phyloP scores from a whole-genome alignment of 2,888 invertebrate species.

The Drosophila prostipennis region DNA sequence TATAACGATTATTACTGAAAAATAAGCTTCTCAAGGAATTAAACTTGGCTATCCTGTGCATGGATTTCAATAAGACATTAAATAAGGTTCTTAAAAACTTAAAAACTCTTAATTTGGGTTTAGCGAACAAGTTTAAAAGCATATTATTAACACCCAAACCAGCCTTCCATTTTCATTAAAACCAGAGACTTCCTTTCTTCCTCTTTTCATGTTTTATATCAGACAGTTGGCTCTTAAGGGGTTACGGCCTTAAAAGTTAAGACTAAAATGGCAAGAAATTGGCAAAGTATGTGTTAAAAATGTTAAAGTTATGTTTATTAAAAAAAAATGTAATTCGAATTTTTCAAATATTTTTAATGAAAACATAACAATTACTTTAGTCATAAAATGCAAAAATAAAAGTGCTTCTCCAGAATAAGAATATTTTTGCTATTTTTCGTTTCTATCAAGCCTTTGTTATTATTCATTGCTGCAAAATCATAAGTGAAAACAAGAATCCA shows the following conservation, averaged over 20 bases:
- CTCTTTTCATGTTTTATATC: neutral
- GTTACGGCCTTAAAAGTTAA: neutral
- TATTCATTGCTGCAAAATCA: conserved; percentile 1
- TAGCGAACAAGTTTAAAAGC: too few species aligned
- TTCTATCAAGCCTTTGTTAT: conserved; percentile 6
- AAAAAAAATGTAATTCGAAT: too few species aligned
- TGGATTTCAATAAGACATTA: too few species aligned
- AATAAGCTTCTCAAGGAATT: neutral
- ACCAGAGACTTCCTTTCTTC: neutral
- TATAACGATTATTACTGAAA: neutral
- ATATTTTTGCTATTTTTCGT: neutral
- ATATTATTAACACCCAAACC: too few species aligned
- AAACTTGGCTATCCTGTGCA: too few species aligned
- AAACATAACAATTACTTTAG: neutral
- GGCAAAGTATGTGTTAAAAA: too few species aligned
- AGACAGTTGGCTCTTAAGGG: neutral
- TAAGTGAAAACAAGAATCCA: conserved; percentile 15
- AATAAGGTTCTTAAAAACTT: too few species aligned
- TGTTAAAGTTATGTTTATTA: too few species aligned
- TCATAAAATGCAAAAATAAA: neutral
- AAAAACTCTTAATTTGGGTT: too few species aligned
- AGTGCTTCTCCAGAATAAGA: neutral
- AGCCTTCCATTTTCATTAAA: neutral
- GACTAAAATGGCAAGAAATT: neutral
- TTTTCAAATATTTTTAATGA: neutral